Conservation (phyloP, 2,888 invertebrate species). For the Spisula subtruncata region DNA sequence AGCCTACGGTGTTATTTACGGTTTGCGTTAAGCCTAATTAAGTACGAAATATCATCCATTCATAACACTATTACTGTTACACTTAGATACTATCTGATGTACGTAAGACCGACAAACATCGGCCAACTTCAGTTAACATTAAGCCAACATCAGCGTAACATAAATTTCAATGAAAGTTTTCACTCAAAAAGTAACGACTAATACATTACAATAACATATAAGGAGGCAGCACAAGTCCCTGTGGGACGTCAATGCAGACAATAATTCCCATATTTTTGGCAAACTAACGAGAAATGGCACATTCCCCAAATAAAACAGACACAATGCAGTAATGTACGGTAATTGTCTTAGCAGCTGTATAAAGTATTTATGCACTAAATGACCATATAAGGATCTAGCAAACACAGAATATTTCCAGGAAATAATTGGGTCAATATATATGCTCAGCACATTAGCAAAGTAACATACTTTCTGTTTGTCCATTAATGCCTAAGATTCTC, state of each 20-base stretch:
- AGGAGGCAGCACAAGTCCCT: neutral
- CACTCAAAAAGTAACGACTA: neutral
- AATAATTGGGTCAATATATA: no score
- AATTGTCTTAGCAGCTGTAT: neutral
- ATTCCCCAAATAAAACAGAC: neutral
- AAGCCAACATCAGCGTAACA: neutral
- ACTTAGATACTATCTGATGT: neutral
- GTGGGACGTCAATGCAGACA: neutral
- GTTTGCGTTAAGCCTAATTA: neutral
- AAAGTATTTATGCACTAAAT: no score
- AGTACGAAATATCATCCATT: neutral
- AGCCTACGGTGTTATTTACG: neutral
- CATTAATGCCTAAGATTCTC: no score
- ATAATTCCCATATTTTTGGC: neutral
- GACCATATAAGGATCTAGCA: no score
- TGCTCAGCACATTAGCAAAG: no score
- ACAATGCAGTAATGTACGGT: neutral
- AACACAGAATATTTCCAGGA: no score
- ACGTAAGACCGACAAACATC: no score
- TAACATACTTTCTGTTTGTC: no score
- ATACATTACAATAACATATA: neutral
- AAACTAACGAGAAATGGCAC: neutral
- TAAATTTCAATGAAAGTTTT: neutral
- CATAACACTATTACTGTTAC: slow-evolving; percentile 14
- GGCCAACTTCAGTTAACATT: no score